These are phyloP conservation scores for Arion vulgaris DNA, from an alignment of 1,140 invertebrate genomes.

Conservation along the genomic window DNA sequence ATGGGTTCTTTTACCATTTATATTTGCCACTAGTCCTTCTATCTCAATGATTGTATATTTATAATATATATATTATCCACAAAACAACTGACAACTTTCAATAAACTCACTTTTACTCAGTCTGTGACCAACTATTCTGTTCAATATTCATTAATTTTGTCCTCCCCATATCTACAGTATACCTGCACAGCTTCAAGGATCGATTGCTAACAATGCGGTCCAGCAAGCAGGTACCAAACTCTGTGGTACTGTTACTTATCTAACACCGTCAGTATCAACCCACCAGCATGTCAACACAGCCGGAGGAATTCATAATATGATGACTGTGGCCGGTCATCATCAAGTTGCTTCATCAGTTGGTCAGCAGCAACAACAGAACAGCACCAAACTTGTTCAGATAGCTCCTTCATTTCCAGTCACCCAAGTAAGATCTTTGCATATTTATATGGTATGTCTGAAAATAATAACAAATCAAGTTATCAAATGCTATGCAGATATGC, in stretches of 20 bases:
- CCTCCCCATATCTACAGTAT: conserved; percentile 22
- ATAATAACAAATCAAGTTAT: no score
- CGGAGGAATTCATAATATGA: conserved; percentile 18
- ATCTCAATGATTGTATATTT: no score
- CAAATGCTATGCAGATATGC: no score
- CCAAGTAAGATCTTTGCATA: conserved; percentile 23
- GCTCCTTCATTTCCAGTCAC: conserved; percentile 22
- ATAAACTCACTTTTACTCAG: no score
- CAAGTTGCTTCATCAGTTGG: conserved; percentile 12
- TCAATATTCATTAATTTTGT: no score
- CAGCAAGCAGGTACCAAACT: conserved; percentile 19
- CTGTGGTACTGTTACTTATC: conserved; percentile 30
- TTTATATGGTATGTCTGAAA: no score
- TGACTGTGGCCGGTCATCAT: not conserved
- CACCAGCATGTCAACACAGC: conserved; percentile 14
- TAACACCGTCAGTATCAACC: conserved; percentile 2
- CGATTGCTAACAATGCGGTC: not conserved
- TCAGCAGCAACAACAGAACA: conserved; percentile 16
- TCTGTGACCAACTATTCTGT: no score
- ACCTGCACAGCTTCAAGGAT: conserved; percentile 28
- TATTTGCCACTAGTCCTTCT: no score
- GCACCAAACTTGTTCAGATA: conserved; percentile 31
- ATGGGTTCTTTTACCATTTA: no score
- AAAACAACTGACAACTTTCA: no score
- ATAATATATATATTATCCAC: no score